Evolutionary conservation across 2,888 invertebrate genomes (phyloP).

Genomic region (Dynastes maya): DNA sequence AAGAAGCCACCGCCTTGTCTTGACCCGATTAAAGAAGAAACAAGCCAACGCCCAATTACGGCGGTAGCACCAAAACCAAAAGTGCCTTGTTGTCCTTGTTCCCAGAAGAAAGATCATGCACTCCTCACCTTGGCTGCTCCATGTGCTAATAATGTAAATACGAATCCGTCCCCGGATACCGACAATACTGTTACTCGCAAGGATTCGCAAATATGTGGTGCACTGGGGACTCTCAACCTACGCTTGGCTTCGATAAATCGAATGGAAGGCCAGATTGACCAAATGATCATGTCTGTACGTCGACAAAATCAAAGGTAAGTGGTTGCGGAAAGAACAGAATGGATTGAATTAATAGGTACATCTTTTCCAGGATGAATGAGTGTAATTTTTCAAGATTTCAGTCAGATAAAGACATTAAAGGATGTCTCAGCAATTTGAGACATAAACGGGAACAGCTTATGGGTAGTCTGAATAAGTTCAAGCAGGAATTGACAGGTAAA

Average conservation of each 20-base stretch:
- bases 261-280: conserved; percentile 45
- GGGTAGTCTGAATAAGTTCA: no score
- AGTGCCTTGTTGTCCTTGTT: not conserved
- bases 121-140: conserved; percentile 27
- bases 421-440: conserved; percentile 29
- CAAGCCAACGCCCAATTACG: no score
- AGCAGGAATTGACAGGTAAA: no score
- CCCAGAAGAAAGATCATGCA: conserved; percentile 21
- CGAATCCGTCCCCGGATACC: not conserved
- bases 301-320: conserved; percentile 46
- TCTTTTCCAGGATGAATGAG: conserved; percentile 23
- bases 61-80: no score
- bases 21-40: conserved; percentile 5
- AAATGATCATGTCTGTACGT: conserved; percentile 40
- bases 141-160: conserved; percentile 23
- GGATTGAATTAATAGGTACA: no score
- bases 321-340: no score
- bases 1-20: not conserved
- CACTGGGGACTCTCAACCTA: conserved; percentile 28
- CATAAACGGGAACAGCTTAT: conserved; percentile 49
- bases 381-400: conserved; percentile 9
- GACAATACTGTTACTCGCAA: not conserved
- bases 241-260: conserved; percentile 40
- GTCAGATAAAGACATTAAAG: conserved; percentile 38
- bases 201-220: not conserved